Evolutionary conservation across 2,888 invertebrate genomes (phyloP).

Genomic region (Ellobium chinense): DNA sequence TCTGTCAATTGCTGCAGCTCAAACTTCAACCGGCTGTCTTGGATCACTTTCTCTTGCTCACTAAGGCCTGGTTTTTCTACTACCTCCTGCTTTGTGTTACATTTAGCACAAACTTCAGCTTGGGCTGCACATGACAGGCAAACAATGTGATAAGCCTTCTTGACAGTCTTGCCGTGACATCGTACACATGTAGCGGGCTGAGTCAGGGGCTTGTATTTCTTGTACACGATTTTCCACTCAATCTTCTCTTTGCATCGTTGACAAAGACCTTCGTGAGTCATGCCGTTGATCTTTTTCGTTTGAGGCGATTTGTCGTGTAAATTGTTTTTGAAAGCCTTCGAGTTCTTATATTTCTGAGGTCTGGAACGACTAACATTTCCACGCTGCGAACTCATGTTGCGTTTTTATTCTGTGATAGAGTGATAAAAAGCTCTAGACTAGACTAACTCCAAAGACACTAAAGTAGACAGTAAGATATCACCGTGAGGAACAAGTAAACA

Average conservation of each 20-base stretch:
- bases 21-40: too few species aligned
- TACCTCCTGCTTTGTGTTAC: slow-evolving; percentile 81
- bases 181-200: slow-evolving; percentile 88
- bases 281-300: slow-evolving; percentile 87
- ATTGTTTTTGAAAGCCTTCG: slow-evolving; percentile 89
- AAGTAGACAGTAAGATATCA: too few species aligned
- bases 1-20: too few species aligned
- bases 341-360: slow-evolving; percentile 92
- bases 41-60: too few species aligned
- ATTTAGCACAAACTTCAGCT: slow-evolving; percentile 88
- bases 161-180: slow-evolving; percentile 86
- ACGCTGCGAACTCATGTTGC: slow-evolving; percentile 88
- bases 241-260: slow-evolving; percentile 91
- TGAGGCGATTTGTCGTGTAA: slow-evolving; percentile 90
- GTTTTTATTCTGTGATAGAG: too few species aligned
- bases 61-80: too few species aligned
- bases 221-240: slow-evolving; percentile 97
- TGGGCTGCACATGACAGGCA: slow-evolving; percentile 86
- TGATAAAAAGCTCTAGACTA: too few species aligned
- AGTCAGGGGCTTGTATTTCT: slow-evolving; percentile 92
- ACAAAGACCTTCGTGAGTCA: slow-evolving; percentile 87
- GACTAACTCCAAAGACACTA: too few species aligned
- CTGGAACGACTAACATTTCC: slow-evolving; percentile 86
- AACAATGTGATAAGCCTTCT: slow-evolving; percentile 90
- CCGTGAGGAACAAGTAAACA: too few species aligned